A percentile compares a stretch with the other conserved stretches of the same genome.
phyloP scores from a whole-genome alignment of 2,797 vertebrate species.

The Enoplosus armatus region DNA sequence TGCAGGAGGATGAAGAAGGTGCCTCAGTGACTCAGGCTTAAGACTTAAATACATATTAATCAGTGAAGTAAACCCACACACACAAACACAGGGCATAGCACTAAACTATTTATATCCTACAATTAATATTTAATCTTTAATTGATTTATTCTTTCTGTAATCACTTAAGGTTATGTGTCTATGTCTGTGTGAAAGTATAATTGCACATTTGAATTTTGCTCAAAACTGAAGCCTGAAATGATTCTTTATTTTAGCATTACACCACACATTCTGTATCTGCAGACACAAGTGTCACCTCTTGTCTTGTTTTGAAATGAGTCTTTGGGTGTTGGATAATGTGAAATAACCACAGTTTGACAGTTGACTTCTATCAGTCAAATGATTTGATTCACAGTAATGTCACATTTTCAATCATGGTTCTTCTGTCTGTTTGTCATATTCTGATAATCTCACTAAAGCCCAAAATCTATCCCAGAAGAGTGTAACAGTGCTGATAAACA shows the following conservation, averaged over 20 bases:
- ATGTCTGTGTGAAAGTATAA: not conserved
- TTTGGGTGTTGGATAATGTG: not conserved
- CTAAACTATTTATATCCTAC: constrained; percentile 10
- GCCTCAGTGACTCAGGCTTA: not conserved
- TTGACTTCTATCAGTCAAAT: not conserved
- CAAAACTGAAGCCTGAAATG: not conserved
- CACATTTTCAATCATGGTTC: not conserved
- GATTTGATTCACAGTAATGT: constrained; percentile 2
- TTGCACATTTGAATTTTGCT: not conserved
- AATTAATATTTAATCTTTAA: constrained; percentile 29
- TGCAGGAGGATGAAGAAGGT: constrained; percentile 5
- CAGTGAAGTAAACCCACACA: constrained; percentile 7
- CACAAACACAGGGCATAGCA: not conserved
- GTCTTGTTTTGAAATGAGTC: not conserved
- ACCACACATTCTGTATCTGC: not conserved
- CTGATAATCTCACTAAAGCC: not conserved
- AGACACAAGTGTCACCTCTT: not conserved
- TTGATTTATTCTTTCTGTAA: constrained; percentile 11
- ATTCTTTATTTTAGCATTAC: not conserved
- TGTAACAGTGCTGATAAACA: constrained; percentile 9
- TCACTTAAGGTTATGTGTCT: not conserved
- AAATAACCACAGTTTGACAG: not conserved
- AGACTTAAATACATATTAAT: constrained; percentile 7
- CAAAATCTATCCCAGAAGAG: constrained; percentile 3
- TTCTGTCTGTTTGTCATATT: not conserved